phyloP scores from a whole-genome alignment of 2,113 vertebrate species.

The Cranoglanis bouderius region DNA sequence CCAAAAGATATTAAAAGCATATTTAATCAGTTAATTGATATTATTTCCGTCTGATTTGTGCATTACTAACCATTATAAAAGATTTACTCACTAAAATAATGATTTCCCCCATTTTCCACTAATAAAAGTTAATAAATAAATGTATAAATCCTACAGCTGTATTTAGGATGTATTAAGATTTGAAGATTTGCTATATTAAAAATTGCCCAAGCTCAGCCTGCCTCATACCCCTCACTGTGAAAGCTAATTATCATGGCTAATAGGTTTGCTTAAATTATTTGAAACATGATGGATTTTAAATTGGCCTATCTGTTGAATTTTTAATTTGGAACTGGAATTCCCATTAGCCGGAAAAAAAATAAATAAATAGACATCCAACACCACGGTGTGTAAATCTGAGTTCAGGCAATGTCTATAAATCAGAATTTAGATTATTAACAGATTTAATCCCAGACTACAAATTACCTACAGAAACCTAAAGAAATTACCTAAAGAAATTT shows the following conservation, averaged over 20 bases:
- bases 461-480: neutral
- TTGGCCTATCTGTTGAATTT: constrained; percentile 33
- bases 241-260: constrained; percentile 22
- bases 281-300: constrained; percentile 37
- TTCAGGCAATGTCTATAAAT: neutral
- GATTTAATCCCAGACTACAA: neutral
- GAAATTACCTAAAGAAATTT: neutral
- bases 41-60: neutral
- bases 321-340: constrained; percentile 12
- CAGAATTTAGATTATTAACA: neutral
- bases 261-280: constrained; percentile 29
- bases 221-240: constrained; percentile 5
- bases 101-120: too few species aligned
- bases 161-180: neutral
- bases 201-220: neutral
- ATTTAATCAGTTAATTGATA: neutral
- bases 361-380: neutral
- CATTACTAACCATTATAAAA: neutral
- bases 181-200: neutral
- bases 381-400: neutral
- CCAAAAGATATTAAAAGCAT: neutral
- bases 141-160: neutral
- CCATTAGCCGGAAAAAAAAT: neutral
- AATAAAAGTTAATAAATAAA: neutral
- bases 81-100: too few species aligned